A percentile compares a stretch with the other conserved stretches of the same genome.
phyloP scores from a whole-genome alignment of 2,888 invertebrate species.

The Cotesia congregata region DNA sequence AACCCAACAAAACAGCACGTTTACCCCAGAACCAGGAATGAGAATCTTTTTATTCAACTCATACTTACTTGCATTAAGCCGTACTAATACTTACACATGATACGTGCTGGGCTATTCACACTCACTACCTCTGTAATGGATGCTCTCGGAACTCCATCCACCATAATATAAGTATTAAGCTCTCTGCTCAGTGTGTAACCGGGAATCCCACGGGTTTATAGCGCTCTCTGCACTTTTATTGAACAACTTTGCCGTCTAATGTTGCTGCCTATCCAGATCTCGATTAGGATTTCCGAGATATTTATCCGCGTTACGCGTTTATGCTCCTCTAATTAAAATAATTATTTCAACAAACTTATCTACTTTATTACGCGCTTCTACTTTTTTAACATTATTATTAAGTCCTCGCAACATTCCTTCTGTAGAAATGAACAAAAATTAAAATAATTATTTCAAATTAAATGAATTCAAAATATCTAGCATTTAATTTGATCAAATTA shows the following conservation, averaged over 20 bases:
- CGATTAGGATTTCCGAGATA: constrained; percentile 44
- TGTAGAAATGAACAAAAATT: background rate
- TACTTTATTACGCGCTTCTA: constrained; percentile 1
- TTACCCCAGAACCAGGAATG: background rate
- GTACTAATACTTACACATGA: no score
- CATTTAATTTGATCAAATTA: no score
- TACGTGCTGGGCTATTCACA: constrained; percentile 1
- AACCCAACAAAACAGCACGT: background rate
- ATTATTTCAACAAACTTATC: background rate
- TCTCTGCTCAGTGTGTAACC: constrained; percentile 49
- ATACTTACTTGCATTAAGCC: no score
- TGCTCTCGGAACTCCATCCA: background rate
- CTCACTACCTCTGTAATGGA: background rate
- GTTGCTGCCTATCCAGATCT: constrained; percentile 46
- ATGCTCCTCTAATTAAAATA: constrained; percentile 1
- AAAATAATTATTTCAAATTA: no score
- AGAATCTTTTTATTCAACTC: no score
- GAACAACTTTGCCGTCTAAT: constrained; percentile 58
- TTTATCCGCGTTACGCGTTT: constrained; percentile 6
- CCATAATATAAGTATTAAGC: background rate
- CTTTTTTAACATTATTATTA: no score
- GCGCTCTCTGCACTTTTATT: constrained; percentile 59
- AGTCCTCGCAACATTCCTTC: background rate
- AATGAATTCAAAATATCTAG: no score
- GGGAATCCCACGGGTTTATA: constrained; percentile 63